Base-by-base conservation (phyloP, 2,888 invertebrate genomes). In the Mamestra brassicae region DNA sequence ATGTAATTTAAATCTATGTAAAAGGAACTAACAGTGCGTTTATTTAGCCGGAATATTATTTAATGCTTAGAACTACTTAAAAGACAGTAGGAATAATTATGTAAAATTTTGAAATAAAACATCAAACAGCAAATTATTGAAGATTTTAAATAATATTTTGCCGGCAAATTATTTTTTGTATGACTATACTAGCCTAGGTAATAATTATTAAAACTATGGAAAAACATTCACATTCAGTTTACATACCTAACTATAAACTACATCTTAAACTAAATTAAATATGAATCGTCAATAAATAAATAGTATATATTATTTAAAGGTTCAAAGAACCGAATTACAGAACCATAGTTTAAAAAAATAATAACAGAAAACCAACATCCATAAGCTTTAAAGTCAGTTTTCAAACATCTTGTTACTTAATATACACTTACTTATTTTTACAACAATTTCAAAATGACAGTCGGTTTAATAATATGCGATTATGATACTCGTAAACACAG, bases 261-360 rank as follows among this genome's bases (percentile, higher is more conserved):
- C 91, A 38, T 58, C 76, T 85, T 85, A 85, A 75, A 77, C 85
- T 92, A 93, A 87, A 90, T 94, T 94, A 95, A 95, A 94, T 94
- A 95, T 92, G 88, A 89, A 90, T 90, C 90, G 91, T 94, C 90
- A 96, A 96, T 96, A 95, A 96, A 96, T 96, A 96, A 96, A 95
- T 96, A 95, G 93, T 92, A 95, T 95, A 95, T 95, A 95, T 95
- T 96, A 96, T 70, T 86, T 81, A 62, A 74, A 45, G 86, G 85
- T 89, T 89, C 85, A 85, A 81, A 68, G 84, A 89, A 90, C 87
- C 83, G 60, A 68, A 84, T 79, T 83, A 71, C 69, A 79, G 74
- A 68, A 85, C 60, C 64, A 65, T 68, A 74, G 71, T 77, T 74
- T 67, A 71, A 65, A 76, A 71, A 65, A 73, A 79, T 74, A 63